Evolutionary conservation across 1,140 invertebrate genomes (phyloP), one percentile per base, ranked within the genome.

Genomic region (Homalodisca vitripennis): DNA sequence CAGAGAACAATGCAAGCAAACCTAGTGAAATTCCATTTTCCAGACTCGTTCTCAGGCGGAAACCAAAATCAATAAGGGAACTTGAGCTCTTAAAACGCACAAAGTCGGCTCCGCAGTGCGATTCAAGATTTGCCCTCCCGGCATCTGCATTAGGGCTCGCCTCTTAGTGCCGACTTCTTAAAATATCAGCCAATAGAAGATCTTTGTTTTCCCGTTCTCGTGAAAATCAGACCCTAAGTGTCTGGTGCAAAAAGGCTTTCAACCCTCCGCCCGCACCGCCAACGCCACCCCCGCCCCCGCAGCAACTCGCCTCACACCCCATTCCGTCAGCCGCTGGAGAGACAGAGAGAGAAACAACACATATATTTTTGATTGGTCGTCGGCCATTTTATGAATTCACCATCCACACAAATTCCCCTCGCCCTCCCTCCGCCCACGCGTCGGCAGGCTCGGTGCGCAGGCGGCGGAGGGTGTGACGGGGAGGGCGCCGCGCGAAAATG

Each of bases 351-450:
- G 62, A 68, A 68, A 53, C 31, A 34, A 60, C 47, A 66, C 63
- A 53, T 60, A 66, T 66, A 66, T 72, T 72, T 72, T 71, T 69
- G 67, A 70, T 70, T 70, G 70, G 70, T 68, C 67, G 71, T 69
- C 71, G 67, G 71, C 71, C 71, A 72, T 72, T 72, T 72, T 72
- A 72, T 72, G 71, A 72, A 72, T 72, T 70, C 67, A 67, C 63
- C 62, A 69, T 71, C 64, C 53, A 46, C 64, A 30, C 68, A 64
- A 64, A 63, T 63, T 64, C 31, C 34, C 29, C 66, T 27, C 60
- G 29, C 30, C 32, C 20, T 32, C 24, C 24, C 31, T 27, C 55
- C 26, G 53, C 67, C 17, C n/a, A 60, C 10, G 47, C 51, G 51
- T 24, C 6, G 13, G 27, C 1, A 20, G 20, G 10, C 2, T 48